phyloP scores from a whole-genome alignment of 2,888 invertebrate genomes.

The Platerodrilus igneus region DNA sequence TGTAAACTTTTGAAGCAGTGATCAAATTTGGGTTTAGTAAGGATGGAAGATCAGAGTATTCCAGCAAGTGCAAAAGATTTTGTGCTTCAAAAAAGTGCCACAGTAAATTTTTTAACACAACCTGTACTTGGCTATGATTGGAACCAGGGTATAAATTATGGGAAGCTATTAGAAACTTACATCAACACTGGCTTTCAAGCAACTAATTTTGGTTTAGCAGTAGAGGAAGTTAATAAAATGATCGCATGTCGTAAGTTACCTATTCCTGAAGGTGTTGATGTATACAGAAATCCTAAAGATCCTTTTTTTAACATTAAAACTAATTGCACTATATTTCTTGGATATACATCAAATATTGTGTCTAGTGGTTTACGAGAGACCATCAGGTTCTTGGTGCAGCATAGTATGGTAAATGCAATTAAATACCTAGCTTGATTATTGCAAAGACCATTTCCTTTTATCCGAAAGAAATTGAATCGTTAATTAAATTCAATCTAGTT shows the following conservation, averaged over 20 bases:
- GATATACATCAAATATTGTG: slow-evolving; percentile 96
- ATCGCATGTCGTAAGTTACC: slow-evolving; percentile 67
- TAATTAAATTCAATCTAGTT: too few species aligned
- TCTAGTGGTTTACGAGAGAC: slow-evolving; percentile 93
- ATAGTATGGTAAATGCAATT: slow-evolving; percentile 65
- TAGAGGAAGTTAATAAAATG: slow-evolving; percentile 91
- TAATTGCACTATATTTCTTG: slow-evolving; percentile 93
- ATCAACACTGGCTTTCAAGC: slow-evolving; percentile 92
- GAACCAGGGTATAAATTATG: slow-evolving; percentile 83
- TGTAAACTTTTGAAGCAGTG: too few species aligned
- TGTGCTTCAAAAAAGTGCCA: slow-evolving; percentile 38
- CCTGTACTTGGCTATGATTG: slow-evolving; percentile 87
- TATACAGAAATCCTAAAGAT: slow-evolving; percentile 73
- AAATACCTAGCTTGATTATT: neutral
- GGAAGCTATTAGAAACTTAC: slow-evolving; percentile 76
- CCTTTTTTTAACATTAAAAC: slow-evolving; percentile 70
- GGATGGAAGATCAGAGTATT: too few species aligned
- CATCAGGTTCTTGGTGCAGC: slow-evolving; percentile 78
- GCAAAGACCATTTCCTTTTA: neutral
- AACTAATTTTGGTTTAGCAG: slow-evolving; percentile 87
- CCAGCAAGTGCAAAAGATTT: slow-evolving; percentile 33
- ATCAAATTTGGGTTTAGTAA: too few species aligned
- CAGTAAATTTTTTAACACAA: slow-evolving; percentile 37
- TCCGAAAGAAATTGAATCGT: too few species aligned
- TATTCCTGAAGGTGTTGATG: slow-evolving; percentile 61